A percentile compares a stretch with the other conserved stretches of the same genome.
These are phyloP conservation scores for Diplodus puntazzo DNA, from an alignment of 2,797 vertebrate species.

Conservation along the genomic window DNA sequence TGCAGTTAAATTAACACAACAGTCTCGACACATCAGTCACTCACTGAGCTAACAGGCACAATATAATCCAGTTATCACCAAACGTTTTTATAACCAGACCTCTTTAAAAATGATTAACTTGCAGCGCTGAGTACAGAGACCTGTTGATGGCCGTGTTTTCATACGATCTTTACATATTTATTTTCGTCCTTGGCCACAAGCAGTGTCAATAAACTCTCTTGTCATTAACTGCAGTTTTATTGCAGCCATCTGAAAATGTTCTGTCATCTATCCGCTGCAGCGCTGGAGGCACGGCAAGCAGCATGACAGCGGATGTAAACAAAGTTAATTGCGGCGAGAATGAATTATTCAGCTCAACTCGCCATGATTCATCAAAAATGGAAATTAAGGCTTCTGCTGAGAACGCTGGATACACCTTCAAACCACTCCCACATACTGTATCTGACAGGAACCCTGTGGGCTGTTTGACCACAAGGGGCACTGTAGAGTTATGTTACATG, in stretches of 20 bases:
- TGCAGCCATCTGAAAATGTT: constrained; percentile 14
- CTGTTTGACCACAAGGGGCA: not conserved
- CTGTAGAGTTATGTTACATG: not conserved
- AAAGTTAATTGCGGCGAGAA: constrained; percentile 10
- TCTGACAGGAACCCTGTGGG: not conserved
- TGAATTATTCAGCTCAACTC: constrained; percentile 32
- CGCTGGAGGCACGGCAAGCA: not conserved
- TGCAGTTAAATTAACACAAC: constrained; percentile 9
- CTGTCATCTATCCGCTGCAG: not conserved
- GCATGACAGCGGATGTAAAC: constrained; percentile 22
- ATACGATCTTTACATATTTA: not conserved
- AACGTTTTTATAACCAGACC: not conserved
- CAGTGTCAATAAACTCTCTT: not conserved
- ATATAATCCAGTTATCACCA: not conserved
- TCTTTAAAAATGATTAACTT: not conserved
- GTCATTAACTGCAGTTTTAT: constrained; percentile 32
- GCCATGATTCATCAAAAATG: constrained; percentile 17
- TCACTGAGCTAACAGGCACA: not conserved
- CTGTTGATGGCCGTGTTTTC: not conserved
- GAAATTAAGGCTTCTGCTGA: constrained; percentile 4
- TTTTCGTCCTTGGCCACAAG: not conserved
- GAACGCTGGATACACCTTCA: not conserved
- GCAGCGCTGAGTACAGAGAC: not conserved
- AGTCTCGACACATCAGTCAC: not conserved
- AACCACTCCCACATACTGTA: not conserved